Evolutionary conservation across 2,888 invertebrate species (phyloP), one percentile per base, ranked within the genome.

Genomic region (Keiferia lycopersicella): DNA sequence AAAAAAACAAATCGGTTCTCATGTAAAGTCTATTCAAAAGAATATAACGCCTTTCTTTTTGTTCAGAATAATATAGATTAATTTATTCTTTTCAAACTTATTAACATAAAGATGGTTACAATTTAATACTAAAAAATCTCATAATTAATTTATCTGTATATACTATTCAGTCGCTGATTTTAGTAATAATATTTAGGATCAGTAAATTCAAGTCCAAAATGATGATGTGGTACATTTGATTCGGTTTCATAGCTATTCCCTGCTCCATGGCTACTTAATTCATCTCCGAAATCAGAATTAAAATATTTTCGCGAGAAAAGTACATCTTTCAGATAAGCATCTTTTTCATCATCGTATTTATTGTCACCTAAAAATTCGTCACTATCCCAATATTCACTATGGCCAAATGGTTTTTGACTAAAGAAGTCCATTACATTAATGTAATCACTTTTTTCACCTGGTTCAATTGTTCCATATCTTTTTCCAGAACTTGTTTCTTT

Each of bases 311-410:
- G 45, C n/a, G n/a, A 45, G n/a, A n/a, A 45, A 16, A 45, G 16
- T 45, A 16, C n/a, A 45, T 45, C 12, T 45, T 41, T 22, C 4
- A 20, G n/a, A 22, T 14, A 16, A 60, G 6, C 34, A 34, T 34
- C 34, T 34, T 34, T 34, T 8, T 45, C 26, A 14, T 60, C 22
- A 22, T 41, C n/a, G 22, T n/a, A 60, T 8, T 26, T 48, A 26
- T 14, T 12, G 26, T 45, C 60, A n/a, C 20, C 18, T 11, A 26
- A 14, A 39, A 12, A 14, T 11, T 34, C 51, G 8, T 34, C 30
- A 30, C 38, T 38, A 51, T 38, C 38, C 61, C 50, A 61, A 34
- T 50, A 34, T 38, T 50, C 51, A 34, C n/a, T 20, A 16, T 61
- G 34, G 11, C 51, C 34, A n/a, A 2, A 16, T 18, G 1, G 20